Evolutionary conservation across 2,888 invertebrate species (phyloP), one percentile per base, ranked within the genome.

Genomic region (Trilocha varians): DNA sequence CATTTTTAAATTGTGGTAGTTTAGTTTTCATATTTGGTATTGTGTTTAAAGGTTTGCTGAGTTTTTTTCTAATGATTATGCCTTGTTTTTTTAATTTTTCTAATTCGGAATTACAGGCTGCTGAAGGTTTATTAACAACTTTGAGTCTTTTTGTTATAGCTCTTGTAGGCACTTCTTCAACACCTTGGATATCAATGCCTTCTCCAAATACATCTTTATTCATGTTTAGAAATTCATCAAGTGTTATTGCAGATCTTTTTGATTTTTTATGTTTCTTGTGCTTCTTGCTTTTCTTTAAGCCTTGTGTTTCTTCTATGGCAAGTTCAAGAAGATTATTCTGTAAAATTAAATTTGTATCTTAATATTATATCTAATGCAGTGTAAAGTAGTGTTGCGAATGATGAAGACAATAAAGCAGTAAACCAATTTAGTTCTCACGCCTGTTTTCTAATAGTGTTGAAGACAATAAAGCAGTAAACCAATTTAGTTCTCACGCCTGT

Each of bases 201-300:
- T 85, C 83, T 18, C 84, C 84, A 59, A 87, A 87, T 2, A 87
- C 79, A 53, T 86, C 85, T 52, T 74, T 71, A 50, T 87, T 85
- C 86, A 86, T 86, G 52, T 74, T 84, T 15, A 87, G 52, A 46
- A 87, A 87, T 48, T 87, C 82, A 52, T 85, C 80, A 11, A 87
- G 66, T 13, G 86, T 84, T 45, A 87, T 86, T 8, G 85, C 72
- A 2, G 73, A 45, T 47, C 83, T 84, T 51, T 84, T 85, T 0
- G 82, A 76, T 50, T 82, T 83, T 53, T 82, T 84, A 46, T 78
- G 82, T 55, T 84, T 84, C 49, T 83, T 84, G 45, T 78, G 78
- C 51, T 85, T 84, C 53, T 83, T 84, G 17, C 62, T 50, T 56
- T 72, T 80, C 43, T 66, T 73, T 16, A 59, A 55, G 33, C 57